phyloP scores from a whole-genome alignment of 2,888 invertebrate species.

The Nebria brevicollis region DNA sequence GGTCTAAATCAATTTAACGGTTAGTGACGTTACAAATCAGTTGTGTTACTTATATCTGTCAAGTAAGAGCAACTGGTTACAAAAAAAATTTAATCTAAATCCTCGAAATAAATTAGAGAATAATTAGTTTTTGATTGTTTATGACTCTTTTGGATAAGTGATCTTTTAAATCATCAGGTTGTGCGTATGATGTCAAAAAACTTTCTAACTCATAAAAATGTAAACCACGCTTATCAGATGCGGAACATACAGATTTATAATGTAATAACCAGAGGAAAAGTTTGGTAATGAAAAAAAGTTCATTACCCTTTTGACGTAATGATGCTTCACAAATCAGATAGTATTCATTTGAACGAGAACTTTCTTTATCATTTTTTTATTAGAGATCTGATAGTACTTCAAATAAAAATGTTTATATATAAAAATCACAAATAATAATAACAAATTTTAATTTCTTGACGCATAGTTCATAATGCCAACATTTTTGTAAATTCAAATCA shows the following conservation, averaged over 20 bases:
- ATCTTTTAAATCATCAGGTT: background rate
- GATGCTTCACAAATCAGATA: background rate
- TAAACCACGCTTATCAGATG: constrained; percentile 37
- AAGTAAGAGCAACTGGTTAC: background rate
- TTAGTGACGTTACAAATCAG: too few species aligned
- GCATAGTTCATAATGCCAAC: too few species aligned
- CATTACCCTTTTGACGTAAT: constrained; percentile 19
- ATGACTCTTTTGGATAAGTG: constrained; percentile 5
- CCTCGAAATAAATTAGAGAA: background rate
- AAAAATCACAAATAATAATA: too few species aligned
- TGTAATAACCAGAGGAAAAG: constrained; percentile 4
- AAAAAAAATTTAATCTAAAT: background rate
- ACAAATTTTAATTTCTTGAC: too few species aligned
- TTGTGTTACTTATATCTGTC: too few species aligned
- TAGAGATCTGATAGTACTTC: background rate
- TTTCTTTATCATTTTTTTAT: background rate
- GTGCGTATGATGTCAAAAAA: constrained; percentile 28
- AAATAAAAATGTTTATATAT: too few species aligned
- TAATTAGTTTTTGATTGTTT: background rate
- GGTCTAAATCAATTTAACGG: too few species aligned
- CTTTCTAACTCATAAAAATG: constrained; percentile 39
- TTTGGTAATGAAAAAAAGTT: constrained; percentile 18
- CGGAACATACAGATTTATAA: constrained; percentile 25
- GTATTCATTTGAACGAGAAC: background rate
- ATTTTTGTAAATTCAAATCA: too few species aligned